phyloP scores from a whole-genome alignment of 2,888 invertebrate genomes.

The Drosophila macrospina region DNA sequence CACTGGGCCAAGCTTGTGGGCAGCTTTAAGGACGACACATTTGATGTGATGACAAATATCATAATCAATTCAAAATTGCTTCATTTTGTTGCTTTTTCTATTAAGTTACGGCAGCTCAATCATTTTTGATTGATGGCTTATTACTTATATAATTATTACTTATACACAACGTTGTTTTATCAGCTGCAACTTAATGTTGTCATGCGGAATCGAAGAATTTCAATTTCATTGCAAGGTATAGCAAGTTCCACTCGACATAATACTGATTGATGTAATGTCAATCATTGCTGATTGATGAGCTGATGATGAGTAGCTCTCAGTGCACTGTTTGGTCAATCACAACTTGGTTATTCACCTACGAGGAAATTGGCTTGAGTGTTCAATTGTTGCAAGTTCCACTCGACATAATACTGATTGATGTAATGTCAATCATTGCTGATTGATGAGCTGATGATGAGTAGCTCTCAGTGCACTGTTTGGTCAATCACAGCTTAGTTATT shows the following conservation, averaged over 20 bases:
- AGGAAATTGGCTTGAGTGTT: no score
- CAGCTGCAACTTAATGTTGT: background rate
- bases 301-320: no score
- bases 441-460: no score
- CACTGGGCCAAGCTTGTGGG: conserved; percentile 19
- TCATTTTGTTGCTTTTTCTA: background rate
- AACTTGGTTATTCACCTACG: no score
- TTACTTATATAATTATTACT: no score
- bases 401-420: background rate
- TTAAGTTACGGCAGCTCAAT: background rate
- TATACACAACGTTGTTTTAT: background rate
- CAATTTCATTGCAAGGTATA: no score
- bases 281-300: no score
- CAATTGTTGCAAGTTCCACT: background rate
- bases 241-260: background rate
- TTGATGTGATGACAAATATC: background rate
- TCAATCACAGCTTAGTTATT: background rate
- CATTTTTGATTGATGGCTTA: background rate
- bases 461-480: no score
- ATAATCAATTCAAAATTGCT: background rate
- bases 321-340: no score
- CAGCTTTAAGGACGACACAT: background rate
- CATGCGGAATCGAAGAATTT: no score
- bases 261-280: background rate
- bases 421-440: background rate